Conservation (phyloP, 2,113 vertebrate genomes). For the Pogona vitticeps region DNA sequence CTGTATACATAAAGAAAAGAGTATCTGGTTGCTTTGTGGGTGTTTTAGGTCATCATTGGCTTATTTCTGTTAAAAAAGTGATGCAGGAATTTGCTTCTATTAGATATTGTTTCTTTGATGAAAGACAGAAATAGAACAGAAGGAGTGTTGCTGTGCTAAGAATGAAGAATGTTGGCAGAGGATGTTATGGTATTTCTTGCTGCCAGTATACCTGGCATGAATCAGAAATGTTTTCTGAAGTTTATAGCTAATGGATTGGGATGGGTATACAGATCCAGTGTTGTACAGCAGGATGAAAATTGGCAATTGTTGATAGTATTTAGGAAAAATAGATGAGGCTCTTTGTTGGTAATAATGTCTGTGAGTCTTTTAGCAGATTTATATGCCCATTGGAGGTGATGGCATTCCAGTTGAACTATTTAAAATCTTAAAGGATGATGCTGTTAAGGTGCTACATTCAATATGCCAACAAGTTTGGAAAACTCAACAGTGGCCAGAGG, state of each 20-base stretch:
- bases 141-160: conserved; percentile 5
- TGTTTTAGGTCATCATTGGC: not conserved
- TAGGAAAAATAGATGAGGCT: not conserved
- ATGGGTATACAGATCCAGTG: not conserved
- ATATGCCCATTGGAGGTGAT: not conserved
- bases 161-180: conserved; percentile 9
- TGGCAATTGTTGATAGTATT: not conserved
- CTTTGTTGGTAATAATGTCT: not conserved
- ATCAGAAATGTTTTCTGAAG: conserved; percentile 7
- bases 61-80: not conserved
- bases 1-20: not conserved
- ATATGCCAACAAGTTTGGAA: too few species aligned
- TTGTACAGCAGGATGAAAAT: not conserved
- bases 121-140: not conserved
- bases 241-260: not conserved
- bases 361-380: not conserved
- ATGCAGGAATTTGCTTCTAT: not conserved
- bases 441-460: too few species aligned
- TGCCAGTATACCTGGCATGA: not conserved
- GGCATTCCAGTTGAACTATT: too few species aligned
- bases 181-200: not conserved
- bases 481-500: too few species aligned
- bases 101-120: not conserved
- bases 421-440: too few species aligned
- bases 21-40: not conserved